Percentiles rank a stretch among this genome's conserved stretches.
phyloP scores from a whole-genome alignment of 2,797 vertebrate species.

The Prionace glauca region DNA sequence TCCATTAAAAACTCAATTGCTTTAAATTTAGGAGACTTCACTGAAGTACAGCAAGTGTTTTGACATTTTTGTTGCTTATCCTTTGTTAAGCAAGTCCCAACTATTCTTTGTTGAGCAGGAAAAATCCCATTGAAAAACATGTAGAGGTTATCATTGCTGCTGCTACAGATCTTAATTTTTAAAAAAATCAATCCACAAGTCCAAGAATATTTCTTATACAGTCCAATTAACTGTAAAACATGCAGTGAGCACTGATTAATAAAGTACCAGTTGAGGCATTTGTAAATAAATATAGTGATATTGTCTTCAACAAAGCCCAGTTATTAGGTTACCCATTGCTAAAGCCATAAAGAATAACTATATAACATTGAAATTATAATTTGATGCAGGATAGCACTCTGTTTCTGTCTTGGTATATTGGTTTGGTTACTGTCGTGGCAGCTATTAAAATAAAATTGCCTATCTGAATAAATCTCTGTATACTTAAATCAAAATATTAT shows the following conservation, averaged over 20 bases:
- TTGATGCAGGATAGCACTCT: background rate
- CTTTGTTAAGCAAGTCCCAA: background rate
- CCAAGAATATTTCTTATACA: background rate
- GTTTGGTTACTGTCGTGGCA: background rate
- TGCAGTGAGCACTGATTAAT: background rate
- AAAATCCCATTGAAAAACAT: background rate
- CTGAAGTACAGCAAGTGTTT: background rate
- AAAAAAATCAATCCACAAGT: background rate
- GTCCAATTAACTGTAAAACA: background rate
- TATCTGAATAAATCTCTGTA: background rate
- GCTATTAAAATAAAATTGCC: background rate
- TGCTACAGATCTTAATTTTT: background rate
- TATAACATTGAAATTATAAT: background rate
- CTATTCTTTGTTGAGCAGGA: background rate
- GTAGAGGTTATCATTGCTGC: background rate
- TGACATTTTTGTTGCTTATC: background rate
- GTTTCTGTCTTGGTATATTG: background rate
- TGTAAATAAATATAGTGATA: background rate
- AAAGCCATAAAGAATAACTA: background rate
- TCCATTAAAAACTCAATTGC: constrained; percentile 4
- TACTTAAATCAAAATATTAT: background rate
- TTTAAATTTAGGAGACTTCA: background rate
- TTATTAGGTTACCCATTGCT: background rate
- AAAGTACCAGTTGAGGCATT: background rate
- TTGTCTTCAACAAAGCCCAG: background rate